Evolutionary conservation across 2,888 invertebrate species (phyloP).

Genomic region (Noctua janthe): DNA sequence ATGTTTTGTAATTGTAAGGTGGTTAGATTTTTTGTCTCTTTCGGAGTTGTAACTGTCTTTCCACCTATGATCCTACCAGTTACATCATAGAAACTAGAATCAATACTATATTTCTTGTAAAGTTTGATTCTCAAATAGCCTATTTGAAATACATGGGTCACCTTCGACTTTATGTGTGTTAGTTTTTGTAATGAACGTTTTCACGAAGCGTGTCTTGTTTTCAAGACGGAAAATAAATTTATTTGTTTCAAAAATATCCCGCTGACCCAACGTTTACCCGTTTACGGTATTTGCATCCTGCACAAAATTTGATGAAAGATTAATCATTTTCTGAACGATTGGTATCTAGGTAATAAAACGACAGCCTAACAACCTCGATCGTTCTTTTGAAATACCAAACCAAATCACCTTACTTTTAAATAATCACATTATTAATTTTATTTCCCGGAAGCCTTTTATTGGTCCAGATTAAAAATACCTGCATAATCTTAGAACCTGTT

Average conservation of each 20-base stretch:
- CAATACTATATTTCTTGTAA: neutral
- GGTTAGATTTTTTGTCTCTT: neutral
- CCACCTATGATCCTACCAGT: too few species aligned
- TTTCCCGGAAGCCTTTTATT: constrained; percentile 33
- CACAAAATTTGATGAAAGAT: too few species aligned
- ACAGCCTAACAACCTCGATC: constrained; percentile 16
- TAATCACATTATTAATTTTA: constrained; percentile 34
- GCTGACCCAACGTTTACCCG: neutral
- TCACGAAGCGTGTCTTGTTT: neutral
- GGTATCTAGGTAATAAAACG: constrained; percentile 1
- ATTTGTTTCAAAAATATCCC: neutral
- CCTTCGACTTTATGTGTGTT: neutral
- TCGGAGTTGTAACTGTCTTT: neutral
- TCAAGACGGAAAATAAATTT: neutral
- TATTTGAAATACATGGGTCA: neutral
- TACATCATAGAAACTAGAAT: neutral
- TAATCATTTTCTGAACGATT: neutral
- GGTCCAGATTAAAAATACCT: constrained; percentile 30
- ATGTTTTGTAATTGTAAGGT: neutral
- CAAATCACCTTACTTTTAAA: constrained; percentile 22
- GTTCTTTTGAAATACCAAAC: neutral
- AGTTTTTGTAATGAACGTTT: neutral
- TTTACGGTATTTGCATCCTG: neutral
- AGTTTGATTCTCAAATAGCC: neutral
- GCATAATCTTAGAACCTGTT: constrained; percentile 19